phyloP scores from a whole-genome alignment of 2,113 vertebrate genomes.

The Pavo muticus region DNA sequence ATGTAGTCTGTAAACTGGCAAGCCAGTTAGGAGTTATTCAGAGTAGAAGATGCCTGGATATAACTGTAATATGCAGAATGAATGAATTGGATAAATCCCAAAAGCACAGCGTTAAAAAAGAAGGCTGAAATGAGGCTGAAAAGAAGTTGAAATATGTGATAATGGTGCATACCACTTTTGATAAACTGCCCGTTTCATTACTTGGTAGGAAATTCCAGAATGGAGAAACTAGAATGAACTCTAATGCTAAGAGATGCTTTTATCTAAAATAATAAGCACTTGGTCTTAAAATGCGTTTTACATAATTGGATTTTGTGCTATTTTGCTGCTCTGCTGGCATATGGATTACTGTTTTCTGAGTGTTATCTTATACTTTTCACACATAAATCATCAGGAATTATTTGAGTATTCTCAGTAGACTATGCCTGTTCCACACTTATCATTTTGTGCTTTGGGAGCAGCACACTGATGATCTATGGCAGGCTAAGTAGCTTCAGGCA shows the following conservation, averaged over 20 bases:
- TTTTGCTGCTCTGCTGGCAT: background rate
- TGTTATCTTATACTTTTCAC: background rate
- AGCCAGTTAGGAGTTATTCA: rapidly evolving
- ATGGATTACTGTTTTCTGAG: background rate
- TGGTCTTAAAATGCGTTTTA: background rate
- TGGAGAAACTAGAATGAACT: background rate
- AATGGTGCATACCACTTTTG: background rate
- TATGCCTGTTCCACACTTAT: rapidly evolving
- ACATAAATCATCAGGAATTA: background rate
- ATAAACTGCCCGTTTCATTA: background rate
- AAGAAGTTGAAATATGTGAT: background rate
- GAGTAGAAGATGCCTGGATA: background rate
- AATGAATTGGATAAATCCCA: background rate
- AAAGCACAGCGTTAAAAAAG: background rate
- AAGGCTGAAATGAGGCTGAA: background rate
- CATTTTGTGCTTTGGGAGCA: background rate
- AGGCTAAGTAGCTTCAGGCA: background rate
- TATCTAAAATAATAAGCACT: background rate
- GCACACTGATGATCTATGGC: background rate
- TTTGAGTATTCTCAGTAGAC: background rate
- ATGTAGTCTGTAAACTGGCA: background rate
- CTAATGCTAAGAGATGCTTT: background rate
- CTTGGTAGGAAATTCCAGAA: background rate
- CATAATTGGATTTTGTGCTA: background rate
- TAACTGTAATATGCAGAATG: background rate